These are phyloP conservation scores for Diadophis punctatus DNA, from an alignment of 2,113 vertebrate species.

Conservation along the genomic window DNA sequence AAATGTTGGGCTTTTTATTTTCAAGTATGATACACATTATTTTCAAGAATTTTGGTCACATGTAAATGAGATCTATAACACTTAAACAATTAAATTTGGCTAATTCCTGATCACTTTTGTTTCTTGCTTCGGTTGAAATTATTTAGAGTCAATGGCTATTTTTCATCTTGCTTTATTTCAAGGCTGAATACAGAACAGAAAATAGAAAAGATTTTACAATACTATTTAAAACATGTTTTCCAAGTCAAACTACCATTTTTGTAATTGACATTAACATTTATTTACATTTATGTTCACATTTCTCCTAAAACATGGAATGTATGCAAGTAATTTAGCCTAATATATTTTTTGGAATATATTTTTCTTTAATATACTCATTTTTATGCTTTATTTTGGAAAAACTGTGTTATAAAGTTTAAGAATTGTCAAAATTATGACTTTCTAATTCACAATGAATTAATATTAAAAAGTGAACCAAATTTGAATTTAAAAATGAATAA, in stretches of 20 bases:
- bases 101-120: background rate
- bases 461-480: background rate
- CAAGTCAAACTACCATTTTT: background rate
- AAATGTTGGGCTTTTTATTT: background rate
- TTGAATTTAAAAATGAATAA: background rate
- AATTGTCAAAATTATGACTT: background rate
- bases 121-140: fast-evolving
- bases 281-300: background rate
- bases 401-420: background rate
- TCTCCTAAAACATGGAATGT: background rate
- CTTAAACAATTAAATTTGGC: background rate
- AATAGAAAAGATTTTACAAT: background rate
- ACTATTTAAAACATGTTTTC: background rate
- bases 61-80: background rate
- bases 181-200: background rate
- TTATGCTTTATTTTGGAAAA: background rate
- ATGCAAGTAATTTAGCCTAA: background rate
- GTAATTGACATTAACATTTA: background rate
- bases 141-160: background rate
- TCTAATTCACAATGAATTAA: background rate
- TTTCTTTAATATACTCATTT: background rate
- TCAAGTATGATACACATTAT: background rate
- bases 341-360: background rate
- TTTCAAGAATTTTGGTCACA: background rate
- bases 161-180: background rate